Evolutionary conservation across 2,113 vertebrate species (phyloP).

Genomic region (Trichomycterus rosablanca): DNA sequence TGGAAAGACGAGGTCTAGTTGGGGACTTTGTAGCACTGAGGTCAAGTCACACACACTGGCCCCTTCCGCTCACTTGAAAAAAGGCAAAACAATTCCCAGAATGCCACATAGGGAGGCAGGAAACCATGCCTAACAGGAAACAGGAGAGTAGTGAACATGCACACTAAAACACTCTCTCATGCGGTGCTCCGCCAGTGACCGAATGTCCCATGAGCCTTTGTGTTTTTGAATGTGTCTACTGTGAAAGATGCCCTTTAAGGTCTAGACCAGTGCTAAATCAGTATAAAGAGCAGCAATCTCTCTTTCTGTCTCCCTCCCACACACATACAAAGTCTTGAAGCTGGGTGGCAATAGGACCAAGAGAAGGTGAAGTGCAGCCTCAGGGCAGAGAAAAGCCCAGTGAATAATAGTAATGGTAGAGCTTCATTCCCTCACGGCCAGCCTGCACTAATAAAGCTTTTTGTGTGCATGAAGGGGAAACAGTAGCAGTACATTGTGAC

Average conservation of each 20-base stretch:
- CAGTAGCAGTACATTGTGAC: conserved; percentile 4
- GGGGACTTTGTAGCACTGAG: neutral
- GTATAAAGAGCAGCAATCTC: conserved; percentile 19
- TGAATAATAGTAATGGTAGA: too few relatives aligned
- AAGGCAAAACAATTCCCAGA: too few relatives aligned
- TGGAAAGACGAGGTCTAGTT: too few relatives aligned
- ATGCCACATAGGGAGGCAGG: conserved; percentile 8
- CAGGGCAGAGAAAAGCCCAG: too few relatives aligned
- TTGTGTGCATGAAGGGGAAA: neutral
- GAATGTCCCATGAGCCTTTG: conserved; percentile 14
- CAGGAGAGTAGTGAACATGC: conserved; percentile 5
- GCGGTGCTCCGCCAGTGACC: conserved; percentile 1
- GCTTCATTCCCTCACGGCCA: neutral
- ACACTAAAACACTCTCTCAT: conserved; percentile 13
- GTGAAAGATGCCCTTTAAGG: conserved; percentile 14
- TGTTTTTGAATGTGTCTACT: conserved; percentile 19
- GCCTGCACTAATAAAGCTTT: too few relatives aligned
- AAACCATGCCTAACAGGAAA: conserved; percentile 22
- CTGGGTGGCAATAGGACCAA: too few relatives aligned
- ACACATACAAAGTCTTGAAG: neutral
- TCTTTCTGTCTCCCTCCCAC: conserved; percentile 3
- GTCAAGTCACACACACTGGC: neutral
- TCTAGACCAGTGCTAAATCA: conserved; percentile 9
- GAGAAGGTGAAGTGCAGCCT: too few relatives aligned
- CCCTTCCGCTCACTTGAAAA: neutral